phyloP scores from a whole-genome alignment of 2,113 vertebrate genomes.

The Psettodes erumei region DNA sequence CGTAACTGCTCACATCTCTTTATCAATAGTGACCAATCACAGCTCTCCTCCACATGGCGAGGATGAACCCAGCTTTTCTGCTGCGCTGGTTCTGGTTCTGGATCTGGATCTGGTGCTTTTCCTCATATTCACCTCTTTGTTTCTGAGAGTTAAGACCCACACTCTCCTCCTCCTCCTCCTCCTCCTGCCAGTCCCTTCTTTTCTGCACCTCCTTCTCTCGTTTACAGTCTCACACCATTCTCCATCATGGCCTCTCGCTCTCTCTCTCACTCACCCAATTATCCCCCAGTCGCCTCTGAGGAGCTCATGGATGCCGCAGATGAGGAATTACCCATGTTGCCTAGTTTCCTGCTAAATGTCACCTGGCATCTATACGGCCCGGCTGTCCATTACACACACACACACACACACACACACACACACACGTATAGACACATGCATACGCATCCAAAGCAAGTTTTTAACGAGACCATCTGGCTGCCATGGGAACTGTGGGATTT shows the following conservation, averaged over 20 bases:
- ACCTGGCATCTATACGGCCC: slow-evolving; percentile 33
- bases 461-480: slow-evolving; percentile 29
- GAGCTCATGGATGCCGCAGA: slow-evolving; percentile 32
- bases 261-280: slow-evolving; percentile 11
- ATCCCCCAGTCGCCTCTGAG: slow-evolving; percentile 25
- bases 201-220: neutral
- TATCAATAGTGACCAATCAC: no score
- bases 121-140: no score
- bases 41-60: no score
- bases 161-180: neutral
- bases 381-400: slow-evolving; percentile 26
- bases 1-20: no score
- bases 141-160: neutral
- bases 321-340: slow-evolving; percentile 57
- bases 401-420: slow-evolving; percentile 2
- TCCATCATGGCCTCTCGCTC: neutral
- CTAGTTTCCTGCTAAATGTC: slow-evolving; percentile 52
- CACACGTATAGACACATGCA: neutral
- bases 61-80: neutral
- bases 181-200: neutral
- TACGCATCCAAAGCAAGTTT: slow-evolving; percentile 1
- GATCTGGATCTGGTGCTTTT: neutral
- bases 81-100: neutral
- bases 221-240: neutral
- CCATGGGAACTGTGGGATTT: slow-evolving; percentile 29